phyloP scores from a whole-genome alignment of 2,888 invertebrate genomes.

The Pheosia tremula region DNA sequence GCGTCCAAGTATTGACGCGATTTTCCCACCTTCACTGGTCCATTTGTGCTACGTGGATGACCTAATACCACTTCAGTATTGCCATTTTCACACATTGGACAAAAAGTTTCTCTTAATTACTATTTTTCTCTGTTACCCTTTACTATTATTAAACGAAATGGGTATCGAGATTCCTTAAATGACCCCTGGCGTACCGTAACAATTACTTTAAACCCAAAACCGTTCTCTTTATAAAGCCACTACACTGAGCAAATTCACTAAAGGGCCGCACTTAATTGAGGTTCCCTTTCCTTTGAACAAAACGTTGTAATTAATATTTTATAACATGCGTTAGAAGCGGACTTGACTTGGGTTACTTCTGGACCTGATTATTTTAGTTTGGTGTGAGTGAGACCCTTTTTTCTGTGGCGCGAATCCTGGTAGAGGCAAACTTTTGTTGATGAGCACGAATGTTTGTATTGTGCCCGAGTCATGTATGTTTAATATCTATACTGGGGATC shows the following conservation, averaged over 20 bases:
- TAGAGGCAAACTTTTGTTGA: not conserved
- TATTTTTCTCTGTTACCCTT: too few species aligned
- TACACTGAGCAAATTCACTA: constrained; percentile 41
- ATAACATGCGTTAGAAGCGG: constrained; percentile 9
- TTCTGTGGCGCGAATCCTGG: too few species aligned
- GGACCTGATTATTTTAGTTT: not conserved
- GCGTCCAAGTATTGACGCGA: too few species aligned
- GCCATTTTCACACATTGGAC: too few species aligned
- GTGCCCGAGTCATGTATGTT: too few species aligned
- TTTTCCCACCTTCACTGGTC: too few species aligned
- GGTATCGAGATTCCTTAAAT: not conserved
- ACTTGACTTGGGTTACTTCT: not conserved
- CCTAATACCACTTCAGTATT: too few species aligned
- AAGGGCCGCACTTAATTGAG: constrained; percentile 49
- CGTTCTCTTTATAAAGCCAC: constrained; percentile 28
- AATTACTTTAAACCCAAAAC: not conserved
- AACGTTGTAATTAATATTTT: constrained; percentile 32
- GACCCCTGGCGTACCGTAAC: not conserved
- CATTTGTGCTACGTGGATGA: too few species aligned
- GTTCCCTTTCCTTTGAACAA: constrained; percentile 38
- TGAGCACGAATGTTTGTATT: not conserved
- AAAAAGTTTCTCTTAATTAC: too few species aligned
- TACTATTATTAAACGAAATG: too few species aligned
- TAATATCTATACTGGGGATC: too few species aligned
- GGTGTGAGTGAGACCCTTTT: too few species aligned